Base-by-base conservation (phyloP, 2,888 invertebrate species). In the Ophion ventricosus region DNA sequence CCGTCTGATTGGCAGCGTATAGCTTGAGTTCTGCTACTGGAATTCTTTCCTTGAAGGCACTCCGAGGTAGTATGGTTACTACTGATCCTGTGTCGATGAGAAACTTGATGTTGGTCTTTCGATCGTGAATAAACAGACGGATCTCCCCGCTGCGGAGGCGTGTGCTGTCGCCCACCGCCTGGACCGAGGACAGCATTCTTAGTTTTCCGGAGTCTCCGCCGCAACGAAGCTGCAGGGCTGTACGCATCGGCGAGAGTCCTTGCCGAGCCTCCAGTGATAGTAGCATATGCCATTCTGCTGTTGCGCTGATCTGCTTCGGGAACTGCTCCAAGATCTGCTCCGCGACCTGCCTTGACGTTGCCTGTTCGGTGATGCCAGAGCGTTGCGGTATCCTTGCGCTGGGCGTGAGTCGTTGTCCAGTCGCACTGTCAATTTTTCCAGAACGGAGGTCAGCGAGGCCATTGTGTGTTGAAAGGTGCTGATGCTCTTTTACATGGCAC, bases 21-120 rank as follows among this genome's bases (percentile, higher is more conserved):
- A 63, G 29, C 17, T 29, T 63, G 8, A 26, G 10, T 3, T 7
- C 7, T 3, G 3, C 8, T 8, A 2, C 40, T 25, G 29, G 23
- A 1, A 74, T 1, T 17, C 14, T 25, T 11, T 59, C 67, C 4
- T 57, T 43, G 35, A 80, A 4, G 1, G 59, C 5, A 20, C 11
- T 66, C 1, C 74, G 70, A 4, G 83, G 83, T 29, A 83, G 7
- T 1, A 83, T 59, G 1, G 83, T 66, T 0, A 80, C 74, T n/a
- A 80, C 74, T 2, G 85, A 76, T 10, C 85, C 80, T 11, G 83
- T 80, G 43, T 85, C 80, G 7, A 80, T 78, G 0, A 85, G 49
- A 40, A 64, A 83, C 4, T 40, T 29, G 0, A 80, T n/a, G 23
- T 80, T 43, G 0, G n/a, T 49, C 2, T 66, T 61, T 7, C n/a